These are phyloP conservation scores for Tetragonisca angustula DNA, from an alignment of 2,888 invertebrate species.

Conservation along the genomic window DNA sequence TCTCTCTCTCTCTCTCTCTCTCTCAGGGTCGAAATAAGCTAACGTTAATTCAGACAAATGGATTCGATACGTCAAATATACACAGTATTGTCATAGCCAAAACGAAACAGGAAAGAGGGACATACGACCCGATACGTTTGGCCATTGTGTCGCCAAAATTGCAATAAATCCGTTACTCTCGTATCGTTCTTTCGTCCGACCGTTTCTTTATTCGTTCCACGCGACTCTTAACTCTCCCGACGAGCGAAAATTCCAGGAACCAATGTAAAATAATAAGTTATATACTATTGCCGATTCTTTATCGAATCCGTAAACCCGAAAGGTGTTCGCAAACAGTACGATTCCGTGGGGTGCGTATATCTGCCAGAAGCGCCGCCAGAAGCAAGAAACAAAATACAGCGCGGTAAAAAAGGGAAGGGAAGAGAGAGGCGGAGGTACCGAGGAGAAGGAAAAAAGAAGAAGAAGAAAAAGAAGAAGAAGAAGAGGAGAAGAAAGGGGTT, in stretches of 20 bases:
- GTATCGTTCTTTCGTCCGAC: no score
- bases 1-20: no score
- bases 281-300: slow-evolving; percentile 17
- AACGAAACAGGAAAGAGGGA: no score
- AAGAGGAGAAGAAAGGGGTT: neutral
- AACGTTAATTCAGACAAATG: no score
- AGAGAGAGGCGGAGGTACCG: neutral
- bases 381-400: neutral
- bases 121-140: no score
- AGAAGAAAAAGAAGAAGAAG: neutral
- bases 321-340: slow-evolving; percentile 40
- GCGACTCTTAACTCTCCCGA: no score
- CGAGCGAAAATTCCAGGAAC: neutral
- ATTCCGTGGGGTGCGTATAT: slow-evolving; percentile 55
- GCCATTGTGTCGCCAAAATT: no score
- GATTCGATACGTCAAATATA: no score
- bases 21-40: no score
- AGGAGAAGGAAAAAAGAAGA: neutral
- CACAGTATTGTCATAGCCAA: no score
- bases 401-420: neutral
- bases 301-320: slow-evolving; percentile 12
- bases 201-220: neutral
- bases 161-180: no score
- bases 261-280: slow-evolving; percentile 32
- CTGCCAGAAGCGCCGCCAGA: slow-evolving; percentile 6